Base-by-base conservation (phyloP, 1,140 invertebrate species). In the Proctacanthus coquilletti region DNA sequence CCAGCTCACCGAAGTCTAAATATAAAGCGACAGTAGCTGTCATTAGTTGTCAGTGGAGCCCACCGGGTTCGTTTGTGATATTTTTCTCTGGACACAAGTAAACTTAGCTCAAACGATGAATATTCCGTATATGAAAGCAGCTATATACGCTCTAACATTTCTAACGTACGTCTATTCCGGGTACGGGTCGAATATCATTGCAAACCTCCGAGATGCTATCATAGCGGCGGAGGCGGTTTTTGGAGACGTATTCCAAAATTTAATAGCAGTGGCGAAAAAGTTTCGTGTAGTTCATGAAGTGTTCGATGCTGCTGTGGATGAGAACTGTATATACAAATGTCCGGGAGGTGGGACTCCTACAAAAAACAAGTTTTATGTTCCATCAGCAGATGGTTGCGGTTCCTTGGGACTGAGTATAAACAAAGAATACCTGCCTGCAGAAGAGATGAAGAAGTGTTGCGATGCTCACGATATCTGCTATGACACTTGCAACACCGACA, bases 381-480 rank as follows among this genome's bases (percentile, higher is more conserved):
- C 84, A 8, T 67, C 69, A 34, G 71, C 76, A 14, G 76, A 91
- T 65, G 84, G 85, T 30, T 91, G 86, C 63, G 85, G 85, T 13
- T 80, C 82, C 0, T 58, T 85, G 17, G 72, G 74, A 11, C 65
- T 79, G 35, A 64, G 84, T 63, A 76, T 87, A 43, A 71, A 71
- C 31, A 73, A 74, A 19, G 74, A 84, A 42, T 79, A 79, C 48
- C 63, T 88, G 18, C 82, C 84, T 6, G 61, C 80, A 8, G 63
- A 67, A 18, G 74, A 81, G 56, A 83, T 88, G 77, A 80, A 77
- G 6, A 72, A 74, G 43, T 93, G 86, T 50, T 93, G 86, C 62
- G 73, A 91, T 54, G 49, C 54, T 2, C 87, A 93, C 58, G 87
- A 93, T 47, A 72, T 82, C 42, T 93, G 87, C 56, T 93, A 93